These are phyloP conservation scores for Netelia virgata DNA, from an alignment of 2,888 invertebrate genomes.

Conservation along the genomic window DNA sequence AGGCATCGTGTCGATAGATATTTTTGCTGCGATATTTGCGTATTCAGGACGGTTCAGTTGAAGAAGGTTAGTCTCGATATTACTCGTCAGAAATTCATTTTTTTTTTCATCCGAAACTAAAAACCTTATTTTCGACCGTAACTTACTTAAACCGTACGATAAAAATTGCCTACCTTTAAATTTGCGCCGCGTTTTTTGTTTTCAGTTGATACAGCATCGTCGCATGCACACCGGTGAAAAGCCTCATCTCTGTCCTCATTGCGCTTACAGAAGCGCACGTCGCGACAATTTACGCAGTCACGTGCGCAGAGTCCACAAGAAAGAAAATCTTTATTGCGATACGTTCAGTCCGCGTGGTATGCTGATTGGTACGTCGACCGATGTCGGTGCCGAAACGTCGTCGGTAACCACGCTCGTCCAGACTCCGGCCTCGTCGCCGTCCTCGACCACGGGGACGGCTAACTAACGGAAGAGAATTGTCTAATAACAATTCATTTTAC, in stretches of 20 bases:
- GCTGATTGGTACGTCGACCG: constrained; percentile 80
- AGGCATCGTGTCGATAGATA: constrained; percentile 86
- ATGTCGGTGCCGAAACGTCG: constrained; percentile 47
- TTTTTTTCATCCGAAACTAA: no score
- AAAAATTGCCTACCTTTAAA: no score
- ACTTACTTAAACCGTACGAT: no score
- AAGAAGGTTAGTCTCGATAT: constrained; percentile 85
- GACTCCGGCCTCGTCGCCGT: constrained; percentile 79
- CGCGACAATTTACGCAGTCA: constrained; percentile 87
- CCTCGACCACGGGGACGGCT: constrained; percentile 77
- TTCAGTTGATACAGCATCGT: constrained; percentile 86
- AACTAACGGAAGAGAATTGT: constrained; percentile 75
- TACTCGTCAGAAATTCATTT: no score
- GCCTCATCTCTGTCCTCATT: constrained; percentile 87
- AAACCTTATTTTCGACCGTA: no score
- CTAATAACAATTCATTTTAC: constrained; percentile 45
- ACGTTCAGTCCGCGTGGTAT: constrained; percentile 86
- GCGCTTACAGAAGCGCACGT: constrained; percentile 86
- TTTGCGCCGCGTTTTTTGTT: constrained; percentile 60
- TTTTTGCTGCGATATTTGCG: constrained; percentile 86
- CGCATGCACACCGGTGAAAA: constrained; percentile 87
- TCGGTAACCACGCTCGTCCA: constrained; percentile 66
- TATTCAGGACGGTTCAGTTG: constrained; percentile 86
- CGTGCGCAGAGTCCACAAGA: constrained; percentile 87
- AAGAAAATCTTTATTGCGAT: constrained; percentile 86